phyloP scores from a whole-genome alignment of 2,797 vertebrate genomes.

The Neomorphus geoffroyi region DNA sequence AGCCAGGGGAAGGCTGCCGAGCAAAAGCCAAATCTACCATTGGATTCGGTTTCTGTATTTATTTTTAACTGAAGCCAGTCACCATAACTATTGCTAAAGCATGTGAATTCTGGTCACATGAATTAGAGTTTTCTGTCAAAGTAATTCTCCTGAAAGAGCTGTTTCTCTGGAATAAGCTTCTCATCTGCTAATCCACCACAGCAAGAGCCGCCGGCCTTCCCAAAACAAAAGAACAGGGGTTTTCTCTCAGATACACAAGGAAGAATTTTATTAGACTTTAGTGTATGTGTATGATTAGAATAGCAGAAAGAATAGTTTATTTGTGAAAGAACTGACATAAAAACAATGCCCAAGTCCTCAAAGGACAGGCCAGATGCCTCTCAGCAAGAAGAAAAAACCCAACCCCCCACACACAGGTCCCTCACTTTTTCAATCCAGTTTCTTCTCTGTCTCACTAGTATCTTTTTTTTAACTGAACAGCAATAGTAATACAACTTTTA shows the following conservation, averaged over 20 bases:
- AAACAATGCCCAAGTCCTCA: not conserved
- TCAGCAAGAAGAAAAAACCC: not conserved
- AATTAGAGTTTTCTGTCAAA: constrained; percentile 40
- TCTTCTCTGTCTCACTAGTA: not conserved
- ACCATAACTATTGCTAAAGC: constrained; percentile 8
- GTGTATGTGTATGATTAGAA: not conserved
- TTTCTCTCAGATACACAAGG: not conserved
- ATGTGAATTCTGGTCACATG: not conserved
- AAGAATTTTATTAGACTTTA: constrained; percentile 34
- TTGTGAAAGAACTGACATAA: constrained; percentile 1
- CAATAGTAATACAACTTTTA: not conserved
- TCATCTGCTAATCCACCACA: constrained; percentile 4
- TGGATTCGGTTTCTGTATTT: not conserved
- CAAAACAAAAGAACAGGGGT: not conserved
- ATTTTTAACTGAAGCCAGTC: not conserved
- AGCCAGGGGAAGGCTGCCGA: not conserved
- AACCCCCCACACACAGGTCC: not conserved
- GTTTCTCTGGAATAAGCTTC: constrained; percentile 14
- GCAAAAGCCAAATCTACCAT: not conserved
- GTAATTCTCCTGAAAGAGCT: constrained; percentile 26
- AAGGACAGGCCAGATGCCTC: not conserved
- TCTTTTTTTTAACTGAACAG: not conserved
- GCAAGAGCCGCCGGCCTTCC: not conserved
- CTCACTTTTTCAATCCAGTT: not conserved
- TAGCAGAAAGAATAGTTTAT: constrained; percentile 29